A percentile compares a stretch with the other conserved stretches of the same genome.
These are phyloP conservation scores for Drosophila repletoides DNA, from an alignment of 1,140 invertebrate species.

Conservation along the genomic window DNA sequence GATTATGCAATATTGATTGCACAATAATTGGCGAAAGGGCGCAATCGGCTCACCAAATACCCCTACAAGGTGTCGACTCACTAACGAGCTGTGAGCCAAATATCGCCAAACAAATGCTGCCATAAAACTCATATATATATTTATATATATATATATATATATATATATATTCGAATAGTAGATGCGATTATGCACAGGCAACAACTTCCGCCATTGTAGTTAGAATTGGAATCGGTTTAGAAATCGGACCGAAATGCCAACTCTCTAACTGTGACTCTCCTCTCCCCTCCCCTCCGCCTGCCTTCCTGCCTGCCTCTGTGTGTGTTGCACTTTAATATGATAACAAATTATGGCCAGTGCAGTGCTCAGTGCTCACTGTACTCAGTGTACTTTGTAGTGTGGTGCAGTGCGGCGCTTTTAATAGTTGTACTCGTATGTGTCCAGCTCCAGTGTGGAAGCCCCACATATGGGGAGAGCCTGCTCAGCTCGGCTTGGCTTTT, in stretches of 20 bases:
- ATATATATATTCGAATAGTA: constrained; percentile 23
- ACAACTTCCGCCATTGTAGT: constrained; percentile 45
- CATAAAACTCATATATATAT: constrained; percentile 67
- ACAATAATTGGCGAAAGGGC: constrained; percentile 78
- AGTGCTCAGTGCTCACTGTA: constrained; percentile 8
- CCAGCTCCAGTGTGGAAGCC: constrained; percentile 20
- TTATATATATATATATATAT: too few species aligned
- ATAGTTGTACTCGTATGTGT: constrained; percentile 44
- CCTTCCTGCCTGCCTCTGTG: constrained; percentile 26
- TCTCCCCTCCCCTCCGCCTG: too few species aligned
- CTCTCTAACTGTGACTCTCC: constrained; percentile 31
- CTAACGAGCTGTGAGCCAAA: constrained; percentile 68
- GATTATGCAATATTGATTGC: constrained; percentile 80
- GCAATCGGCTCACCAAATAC: constrained; percentile 65
- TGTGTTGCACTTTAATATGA: constrained; percentile 76
- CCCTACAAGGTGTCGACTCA: constrained; percentile 76
- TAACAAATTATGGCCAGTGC: constrained; percentile 74
- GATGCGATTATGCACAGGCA: constrained; percentile 37
- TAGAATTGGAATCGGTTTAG: constrained; percentile 4
- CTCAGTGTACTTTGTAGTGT: constrained; percentile 26
- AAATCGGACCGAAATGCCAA: constrained; percentile 51
- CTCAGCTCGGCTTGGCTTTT: constrained; percentile 57
- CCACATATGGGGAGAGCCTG: constrained; percentile 45
- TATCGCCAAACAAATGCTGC: constrained; percentile 68
- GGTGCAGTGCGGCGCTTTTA: constrained; percentile 72